Evolutionary conservation across 2,113 vertebrate species (phyloP).

Genomic region (Stercorarius parasiticus): DNA sequence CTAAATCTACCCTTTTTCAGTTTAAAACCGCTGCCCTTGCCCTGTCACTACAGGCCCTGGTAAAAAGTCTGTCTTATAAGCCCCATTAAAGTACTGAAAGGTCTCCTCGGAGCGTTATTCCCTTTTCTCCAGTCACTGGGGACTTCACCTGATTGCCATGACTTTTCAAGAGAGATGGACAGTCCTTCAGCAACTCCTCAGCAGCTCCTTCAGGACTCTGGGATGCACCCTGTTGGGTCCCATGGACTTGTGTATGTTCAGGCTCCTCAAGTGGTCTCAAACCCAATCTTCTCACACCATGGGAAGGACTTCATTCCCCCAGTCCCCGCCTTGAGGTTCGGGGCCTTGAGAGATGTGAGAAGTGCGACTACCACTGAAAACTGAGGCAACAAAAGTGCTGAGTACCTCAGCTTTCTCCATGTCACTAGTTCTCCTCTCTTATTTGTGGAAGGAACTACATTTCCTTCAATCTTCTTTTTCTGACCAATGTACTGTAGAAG

Average conservation of each 20-base stretch:
- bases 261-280: background rate
- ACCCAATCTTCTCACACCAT: background rate
- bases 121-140: background rate
- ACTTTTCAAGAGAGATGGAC: background rate
- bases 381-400: background rate
- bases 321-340: background rate
- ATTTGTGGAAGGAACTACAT: background rate
- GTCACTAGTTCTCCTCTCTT: background rate
- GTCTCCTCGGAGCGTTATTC: background rate
- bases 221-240: background rate
- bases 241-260: rapidly evolving
- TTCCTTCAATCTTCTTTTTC: background rate
- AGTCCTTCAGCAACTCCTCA: background rate
- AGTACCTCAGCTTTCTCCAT: background rate
- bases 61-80: background rate
- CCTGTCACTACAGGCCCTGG: background rate
- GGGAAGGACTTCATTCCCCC: background rate
- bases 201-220: background rate
- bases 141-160: rapidly evolving
- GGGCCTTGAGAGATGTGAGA: background rate
- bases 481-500: background rate
- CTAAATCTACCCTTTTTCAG: background rate
- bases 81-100: background rate
- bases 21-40: background rate
- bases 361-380: background rate